These are phyloP conservation scores for Colossoma macropomum DNA, from an alignment of 2,113 vertebrate species.

Conservation along the genomic window DNA sequence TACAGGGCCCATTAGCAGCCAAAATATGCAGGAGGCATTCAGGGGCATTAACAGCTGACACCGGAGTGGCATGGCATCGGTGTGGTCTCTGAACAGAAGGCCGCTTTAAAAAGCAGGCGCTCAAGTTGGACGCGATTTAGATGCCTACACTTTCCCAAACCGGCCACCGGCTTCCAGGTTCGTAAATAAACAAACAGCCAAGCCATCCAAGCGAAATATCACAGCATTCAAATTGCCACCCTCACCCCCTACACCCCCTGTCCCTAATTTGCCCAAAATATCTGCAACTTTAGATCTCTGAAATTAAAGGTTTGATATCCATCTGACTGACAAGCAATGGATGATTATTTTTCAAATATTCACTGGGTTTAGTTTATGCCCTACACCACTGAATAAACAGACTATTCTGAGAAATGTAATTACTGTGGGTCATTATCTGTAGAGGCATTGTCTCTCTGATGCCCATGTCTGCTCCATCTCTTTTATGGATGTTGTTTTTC, in stretches of 20 bases:
- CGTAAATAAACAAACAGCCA: conserved; percentile 31
- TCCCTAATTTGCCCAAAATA: neutral
- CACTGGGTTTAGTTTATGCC: conserved; percentile 12
- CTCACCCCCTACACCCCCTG: no score
- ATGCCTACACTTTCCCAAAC: conserved; percentile 27
- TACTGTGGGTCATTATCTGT: conserved; percentile 53
- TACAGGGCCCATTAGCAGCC: conserved; percentile 49
- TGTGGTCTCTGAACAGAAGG: conserved; percentile 47
- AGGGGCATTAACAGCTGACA: conserved; percentile 52
- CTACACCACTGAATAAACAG: conserved; percentile 31
- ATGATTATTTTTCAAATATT: conserved; percentile 33
- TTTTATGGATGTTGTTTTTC: conserved; percentile 42
- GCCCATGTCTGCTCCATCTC: conserved; percentile 16
- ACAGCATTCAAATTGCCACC: conserved; percentile 3
- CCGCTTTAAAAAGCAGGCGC: conserved; percentile 15
- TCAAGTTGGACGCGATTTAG: neutral
- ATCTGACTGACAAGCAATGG: conserved; percentile 28
- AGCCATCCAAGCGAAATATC: conserved; percentile 7
- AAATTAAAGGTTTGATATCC: conserved; percentile 35
- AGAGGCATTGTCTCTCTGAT: conserved; percentile 31
- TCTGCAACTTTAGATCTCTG: neutral
- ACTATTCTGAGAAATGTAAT: conserved; percentile 51
- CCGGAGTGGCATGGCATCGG: conserved; percentile 15
- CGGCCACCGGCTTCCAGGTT: conserved; percentile 25
- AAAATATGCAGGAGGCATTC: conserved; percentile 52